These are phyloP conservation scores for Stegana nigrithorax DNA, from an alignment of 2,888 invertebrate species.

Conservation along the genomic window DNA sequence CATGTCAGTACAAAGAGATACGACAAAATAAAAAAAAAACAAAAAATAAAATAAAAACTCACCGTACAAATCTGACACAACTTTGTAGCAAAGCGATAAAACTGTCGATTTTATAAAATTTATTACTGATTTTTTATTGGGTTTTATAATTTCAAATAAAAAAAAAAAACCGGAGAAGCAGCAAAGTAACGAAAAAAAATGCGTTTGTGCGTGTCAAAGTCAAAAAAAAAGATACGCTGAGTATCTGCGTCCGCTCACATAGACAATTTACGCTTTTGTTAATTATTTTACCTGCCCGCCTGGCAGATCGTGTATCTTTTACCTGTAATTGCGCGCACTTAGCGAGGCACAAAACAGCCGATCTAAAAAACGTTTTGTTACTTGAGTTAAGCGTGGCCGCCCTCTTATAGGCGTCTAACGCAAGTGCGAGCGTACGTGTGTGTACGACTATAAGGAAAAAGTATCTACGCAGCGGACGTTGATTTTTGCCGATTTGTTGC, in stretches of 20 bases:
- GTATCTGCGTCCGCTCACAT: no score
- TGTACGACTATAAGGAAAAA: background rate
- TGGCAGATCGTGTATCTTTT: background rate
- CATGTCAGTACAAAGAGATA: conserved; percentile 28
- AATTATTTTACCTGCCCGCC: conserved; percentile 35
- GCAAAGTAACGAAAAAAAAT: background rate
- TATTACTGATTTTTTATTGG: conserved; percentile 43
- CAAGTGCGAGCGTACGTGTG: no score
- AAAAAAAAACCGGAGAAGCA: background rate
- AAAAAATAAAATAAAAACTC: background rate
- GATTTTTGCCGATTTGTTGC: conserved; percentile 48
- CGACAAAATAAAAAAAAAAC: conserved; percentile 12
- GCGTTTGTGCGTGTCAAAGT: conserved; percentile 24
- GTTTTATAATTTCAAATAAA: conserved; percentile 11
- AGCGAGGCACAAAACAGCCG: conserved; percentile 10
- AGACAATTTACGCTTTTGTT: background rate
- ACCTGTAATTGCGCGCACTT: conserved; percentile 54
- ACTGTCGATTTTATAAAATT: conserved; percentile 61
- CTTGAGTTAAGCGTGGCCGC: background rate
- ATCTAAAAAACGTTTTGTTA: conserved; percentile 6
- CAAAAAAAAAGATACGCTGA: no score
- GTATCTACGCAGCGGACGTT: conserved; percentile 37
- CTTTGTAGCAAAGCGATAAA: conserved; percentile 46
- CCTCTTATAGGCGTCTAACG: background rate
- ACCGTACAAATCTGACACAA: no score